A percentile compares a stretch with the other conserved stretches of the same genome.
Evolutionary conservation across 2,797 vertebrate species (phyloP).

Genomic region (Pseudochaenichthys georgianus): DNA sequence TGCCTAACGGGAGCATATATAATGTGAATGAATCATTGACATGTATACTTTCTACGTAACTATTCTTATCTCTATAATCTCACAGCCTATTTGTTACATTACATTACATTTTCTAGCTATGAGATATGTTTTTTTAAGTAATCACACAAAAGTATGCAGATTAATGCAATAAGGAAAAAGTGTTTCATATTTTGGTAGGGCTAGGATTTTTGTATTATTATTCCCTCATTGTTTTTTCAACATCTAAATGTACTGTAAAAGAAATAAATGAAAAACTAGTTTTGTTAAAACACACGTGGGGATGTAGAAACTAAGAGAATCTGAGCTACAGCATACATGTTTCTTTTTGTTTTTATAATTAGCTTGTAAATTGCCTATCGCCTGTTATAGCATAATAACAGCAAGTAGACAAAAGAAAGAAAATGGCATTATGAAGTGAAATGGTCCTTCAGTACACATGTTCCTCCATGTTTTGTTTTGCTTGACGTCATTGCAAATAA

Average conservation of each 20-base stretch:
- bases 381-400: neutral
- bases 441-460: neutral
- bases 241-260: neutral
- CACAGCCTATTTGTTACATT: neutral
- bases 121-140: neutral
- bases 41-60: conserved; percentile 13
- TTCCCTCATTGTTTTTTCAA: neutral
- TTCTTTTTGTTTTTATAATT: neutral
- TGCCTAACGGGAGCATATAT: no score
- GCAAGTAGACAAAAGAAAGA: neutral
- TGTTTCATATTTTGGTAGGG: neutral
- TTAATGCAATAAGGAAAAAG: neutral
- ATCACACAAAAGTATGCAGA: neutral
- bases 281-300: neutral
- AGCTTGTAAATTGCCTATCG: neutral
- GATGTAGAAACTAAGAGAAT: neutral
- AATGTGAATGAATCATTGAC: neutral
- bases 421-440: neutral
- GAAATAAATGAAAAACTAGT: neutral
- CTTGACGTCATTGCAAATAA: conserved; percentile 9
- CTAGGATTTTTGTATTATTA: neutral
- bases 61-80: conserved; percentile 12
- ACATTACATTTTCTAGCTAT: neutral
- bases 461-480: neutral
- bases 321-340: neutral